Evolutionary conservation across 1,140 invertebrate species (phyloP).

Genomic region (Paralvinella palmiformis): DNA sequence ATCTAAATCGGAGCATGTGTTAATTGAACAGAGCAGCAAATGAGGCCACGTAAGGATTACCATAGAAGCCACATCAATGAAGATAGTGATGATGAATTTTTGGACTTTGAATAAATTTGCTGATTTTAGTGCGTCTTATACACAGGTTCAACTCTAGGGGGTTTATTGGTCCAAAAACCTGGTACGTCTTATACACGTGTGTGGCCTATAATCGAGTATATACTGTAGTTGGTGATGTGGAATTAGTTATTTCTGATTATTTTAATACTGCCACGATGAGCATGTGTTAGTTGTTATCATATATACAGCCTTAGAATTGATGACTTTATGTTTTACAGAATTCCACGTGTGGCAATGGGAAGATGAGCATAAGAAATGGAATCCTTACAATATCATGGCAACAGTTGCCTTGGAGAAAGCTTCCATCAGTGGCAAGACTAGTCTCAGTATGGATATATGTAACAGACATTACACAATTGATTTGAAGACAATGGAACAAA

Average conservation of each 20-base stretch:
- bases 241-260: background rate
- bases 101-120: too few species aligned
- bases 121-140: too few species aligned
- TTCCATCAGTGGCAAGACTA: constrained; percentile 11
- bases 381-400: constrained; percentile 25
- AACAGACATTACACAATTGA: constrained; percentile 29
- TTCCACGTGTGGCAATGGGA: constrained; percentile 40
- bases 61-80: too few species aligned
- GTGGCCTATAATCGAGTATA: too few species aligned
- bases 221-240: background rate
- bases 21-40: too few species aligned
- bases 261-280: background rate
- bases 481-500: constrained; percentile 31
- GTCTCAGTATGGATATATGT: constrained; percentile 21
- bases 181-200: too few species aligned
- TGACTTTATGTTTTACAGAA: constrained; percentile 26
- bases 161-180: too few species aligned
- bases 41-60: too few species aligned
- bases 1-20: too few species aligned
- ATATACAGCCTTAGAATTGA: background rate
- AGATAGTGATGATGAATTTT: too few species aligned
- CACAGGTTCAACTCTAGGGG: too few species aligned
- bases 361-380: constrained; percentile 35
- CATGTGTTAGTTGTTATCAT: background rate
- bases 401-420: constrained; percentile 29